Conservation (phyloP, 1,140 invertebrate genomes). For the Onthophagus taurus region DNA sequence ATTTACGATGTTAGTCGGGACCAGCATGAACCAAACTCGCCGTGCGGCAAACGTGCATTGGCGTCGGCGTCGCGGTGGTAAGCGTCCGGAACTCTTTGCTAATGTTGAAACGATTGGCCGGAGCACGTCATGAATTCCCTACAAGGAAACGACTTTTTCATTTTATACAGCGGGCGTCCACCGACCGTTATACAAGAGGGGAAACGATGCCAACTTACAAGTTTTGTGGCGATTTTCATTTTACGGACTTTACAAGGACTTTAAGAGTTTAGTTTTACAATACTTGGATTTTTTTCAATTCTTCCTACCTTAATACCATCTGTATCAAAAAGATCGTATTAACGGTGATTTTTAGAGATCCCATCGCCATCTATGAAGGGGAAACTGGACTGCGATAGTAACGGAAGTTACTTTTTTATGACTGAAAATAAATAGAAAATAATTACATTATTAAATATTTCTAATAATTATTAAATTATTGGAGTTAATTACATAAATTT, state of each 20-base stretch:
- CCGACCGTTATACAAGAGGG: no score
- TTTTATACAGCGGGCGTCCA: conserved; percentile 31
- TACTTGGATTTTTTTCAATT: neutral
- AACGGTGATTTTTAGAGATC: neutral
- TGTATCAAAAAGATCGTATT: neutral
- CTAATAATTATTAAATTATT: neutral
- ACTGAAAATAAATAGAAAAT: no score
- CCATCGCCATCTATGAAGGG: no score
- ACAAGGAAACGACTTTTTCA: conserved; percentile 38
- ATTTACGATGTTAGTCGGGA: conserved; percentile 37
- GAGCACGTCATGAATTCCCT: conserved; percentile 35
- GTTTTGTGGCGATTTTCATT: conserved; percentile 17
- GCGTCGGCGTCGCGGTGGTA: conserved; percentile 20
- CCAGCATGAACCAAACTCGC: conserved; percentile 22
- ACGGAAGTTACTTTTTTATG: no score
- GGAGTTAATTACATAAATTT: neutral
- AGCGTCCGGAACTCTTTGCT: conserved; percentile 36
- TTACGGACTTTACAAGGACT: conserved; percentile 4
- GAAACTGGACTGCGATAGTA: no score
- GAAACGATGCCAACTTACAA: no score
- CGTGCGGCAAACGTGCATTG: conserved; percentile 20
- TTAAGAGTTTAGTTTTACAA: neutral
- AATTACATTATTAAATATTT: no score
- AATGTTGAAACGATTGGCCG: conserved; percentile 34
- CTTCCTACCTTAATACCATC: neutral